Evolutionary conservation across 2,888 invertebrate genomes (phyloP).

Genomic region (Tenthredo scrophulariae): DNA sequence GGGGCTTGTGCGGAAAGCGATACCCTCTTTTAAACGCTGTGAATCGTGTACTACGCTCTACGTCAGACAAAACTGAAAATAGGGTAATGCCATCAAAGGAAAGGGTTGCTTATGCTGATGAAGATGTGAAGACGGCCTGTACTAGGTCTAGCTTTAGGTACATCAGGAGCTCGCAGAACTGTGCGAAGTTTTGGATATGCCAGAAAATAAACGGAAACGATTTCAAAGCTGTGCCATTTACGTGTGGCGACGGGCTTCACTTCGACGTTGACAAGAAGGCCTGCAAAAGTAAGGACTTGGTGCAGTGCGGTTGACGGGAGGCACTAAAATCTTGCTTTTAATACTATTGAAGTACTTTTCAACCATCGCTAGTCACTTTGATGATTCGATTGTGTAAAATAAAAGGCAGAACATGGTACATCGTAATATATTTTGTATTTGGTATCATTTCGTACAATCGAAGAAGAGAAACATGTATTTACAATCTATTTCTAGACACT

Average conservation of each 20-base stretch:
- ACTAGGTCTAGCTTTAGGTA: too few relatives aligned
- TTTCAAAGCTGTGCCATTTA: slow-evolving; percentile 60
- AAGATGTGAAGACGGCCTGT: too few relatives aligned
- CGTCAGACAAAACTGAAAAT: too few relatives aligned
- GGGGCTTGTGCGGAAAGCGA: too few relatives aligned
- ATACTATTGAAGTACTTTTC: background rate
- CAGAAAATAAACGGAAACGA: slow-evolving; percentile 44
- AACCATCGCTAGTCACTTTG: background rate
- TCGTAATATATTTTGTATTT: slow-evolving; percentile 52
- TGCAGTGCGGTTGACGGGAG: slow-evolving; percentile 61
- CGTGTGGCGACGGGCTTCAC: slow-evolving; percentile 73
- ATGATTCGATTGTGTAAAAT: background rate
- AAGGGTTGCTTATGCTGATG: too few relatives aligned
- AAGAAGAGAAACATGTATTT: slow-evolving; percentile 21
- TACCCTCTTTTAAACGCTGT: too few relatives aligned
- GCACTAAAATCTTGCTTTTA: background rate
- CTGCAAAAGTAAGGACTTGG: slow-evolving; percentile 77
- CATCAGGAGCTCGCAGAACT: too few relatives aligned
- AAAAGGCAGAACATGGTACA: background rate
- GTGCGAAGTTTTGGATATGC: slow-evolving; percentile 77
- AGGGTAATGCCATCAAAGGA: too few relatives aligned
- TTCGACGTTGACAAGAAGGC: slow-evolving; percentile 73
- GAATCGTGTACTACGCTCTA: too few relatives aligned
- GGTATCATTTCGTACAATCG: slow-evolving; percentile 52
- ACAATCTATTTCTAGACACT: slow-evolving; percentile 14